A percentile compares a stretch with the other conserved stretches of the same genome.
Conservation (phyloP, 2,113 vertebrate genomes). For the Cebus imitator region DNA sequence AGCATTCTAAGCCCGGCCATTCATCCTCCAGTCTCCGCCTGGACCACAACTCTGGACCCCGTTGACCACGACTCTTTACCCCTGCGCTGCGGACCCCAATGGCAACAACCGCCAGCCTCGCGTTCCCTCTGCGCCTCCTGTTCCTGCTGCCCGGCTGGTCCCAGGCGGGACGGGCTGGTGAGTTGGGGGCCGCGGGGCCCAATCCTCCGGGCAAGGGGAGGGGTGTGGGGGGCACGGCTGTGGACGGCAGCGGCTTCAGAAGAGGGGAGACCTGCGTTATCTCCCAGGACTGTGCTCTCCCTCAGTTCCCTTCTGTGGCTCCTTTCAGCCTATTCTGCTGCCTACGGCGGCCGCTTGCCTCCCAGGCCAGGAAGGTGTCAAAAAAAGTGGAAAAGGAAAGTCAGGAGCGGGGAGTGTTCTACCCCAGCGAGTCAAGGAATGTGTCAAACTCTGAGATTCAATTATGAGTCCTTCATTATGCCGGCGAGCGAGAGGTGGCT, state of each 20-base stretch:
- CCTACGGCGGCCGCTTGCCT: background rate
- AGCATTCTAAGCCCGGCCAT: background rate
- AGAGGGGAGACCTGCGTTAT: background rate
- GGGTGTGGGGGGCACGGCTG: no score
- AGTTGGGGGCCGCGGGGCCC: background rate
- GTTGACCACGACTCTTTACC: no score
- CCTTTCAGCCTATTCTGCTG: background rate
- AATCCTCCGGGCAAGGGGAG: background rate
- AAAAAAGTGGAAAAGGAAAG: background rate
- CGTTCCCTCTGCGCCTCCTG: fast-evolving
- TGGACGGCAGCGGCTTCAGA: background rate
- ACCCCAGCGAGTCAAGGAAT: no score
- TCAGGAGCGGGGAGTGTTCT: background rate
- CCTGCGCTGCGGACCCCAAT: background rate
- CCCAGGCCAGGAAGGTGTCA: background rate
- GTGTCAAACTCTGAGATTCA: no score
- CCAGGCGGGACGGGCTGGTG: background rate
- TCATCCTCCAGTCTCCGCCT: fast-evolving
- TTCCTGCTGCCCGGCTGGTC: background rate
- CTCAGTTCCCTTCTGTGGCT: background rate
- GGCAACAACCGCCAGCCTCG: background rate
- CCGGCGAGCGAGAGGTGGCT: no score
- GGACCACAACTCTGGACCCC: fast-evolving
- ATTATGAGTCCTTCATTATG: no score
- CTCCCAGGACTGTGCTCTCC: background rate